Evolutionary conservation across 2,113 vertebrate species (phyloP).

Genomic region (Oryzias melastigma): DNA sequence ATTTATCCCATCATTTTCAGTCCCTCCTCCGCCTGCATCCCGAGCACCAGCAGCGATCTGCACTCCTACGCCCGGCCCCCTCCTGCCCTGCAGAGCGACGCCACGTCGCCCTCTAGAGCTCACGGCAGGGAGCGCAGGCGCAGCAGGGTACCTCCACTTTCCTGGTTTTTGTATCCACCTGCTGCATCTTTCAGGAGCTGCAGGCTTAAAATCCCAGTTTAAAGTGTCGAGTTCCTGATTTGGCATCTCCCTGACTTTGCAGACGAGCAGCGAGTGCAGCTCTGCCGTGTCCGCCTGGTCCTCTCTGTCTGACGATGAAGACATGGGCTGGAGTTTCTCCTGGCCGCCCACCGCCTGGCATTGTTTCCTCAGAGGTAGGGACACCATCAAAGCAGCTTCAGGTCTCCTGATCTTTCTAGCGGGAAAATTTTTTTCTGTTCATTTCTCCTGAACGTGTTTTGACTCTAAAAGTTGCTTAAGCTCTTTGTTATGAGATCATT

Average conservation of each 20-base stretch:
- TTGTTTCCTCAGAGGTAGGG: constrained; percentile 93
- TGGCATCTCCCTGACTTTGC: constrained; percentile 1
- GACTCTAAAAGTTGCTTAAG: no score
- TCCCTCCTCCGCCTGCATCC: constrained; percentile 88
- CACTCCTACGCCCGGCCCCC: constrained; percentile 97
- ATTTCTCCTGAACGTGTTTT: no score
- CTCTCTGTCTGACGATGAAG: constrained; percentile 90
- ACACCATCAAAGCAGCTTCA: neutral
- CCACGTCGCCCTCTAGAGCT: constrained; percentile 73
- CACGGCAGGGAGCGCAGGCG: constrained; percentile 78
- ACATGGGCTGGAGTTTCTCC: constrained; percentile 95
- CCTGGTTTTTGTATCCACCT: neutral
- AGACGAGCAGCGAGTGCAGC: constrained; percentile 91
- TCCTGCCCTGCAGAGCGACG: constrained; percentile 67
- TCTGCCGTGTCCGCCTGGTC: constrained; percentile 92
- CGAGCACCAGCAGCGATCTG: constrained; percentile 91
- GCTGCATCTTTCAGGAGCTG: no score
- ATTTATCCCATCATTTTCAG: constrained; percentile 58
- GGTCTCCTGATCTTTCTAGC: no score
- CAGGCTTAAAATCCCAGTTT: no score
- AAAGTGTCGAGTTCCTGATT: neutral
- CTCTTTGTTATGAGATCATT: no score
- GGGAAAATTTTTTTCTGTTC: no score
- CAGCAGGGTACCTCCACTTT: constrained; percentile 57
- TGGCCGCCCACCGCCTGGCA: constrained; percentile 96